A percentile compares a stretch with the other conserved stretches of the same genome.
phyloP scores from a whole-genome alignment of 1,140 invertebrate species.

The Vanessa tameamea region DNA sequence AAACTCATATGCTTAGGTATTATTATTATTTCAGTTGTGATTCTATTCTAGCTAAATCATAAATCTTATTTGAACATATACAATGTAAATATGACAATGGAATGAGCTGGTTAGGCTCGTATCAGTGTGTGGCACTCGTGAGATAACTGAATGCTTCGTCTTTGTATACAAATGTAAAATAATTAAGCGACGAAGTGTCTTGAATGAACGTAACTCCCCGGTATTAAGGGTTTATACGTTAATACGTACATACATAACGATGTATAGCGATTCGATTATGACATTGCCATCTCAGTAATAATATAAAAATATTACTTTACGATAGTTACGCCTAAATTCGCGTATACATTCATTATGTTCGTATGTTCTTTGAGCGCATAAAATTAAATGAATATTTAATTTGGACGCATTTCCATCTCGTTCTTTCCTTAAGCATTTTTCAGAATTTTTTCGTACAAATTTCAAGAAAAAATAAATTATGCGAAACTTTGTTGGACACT shows the following conservation, averaged over 20 bases:
- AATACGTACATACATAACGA: conserved; percentile 1
- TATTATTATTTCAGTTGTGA: conserved; percentile 23
- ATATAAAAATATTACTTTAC: conserved; percentile 18
- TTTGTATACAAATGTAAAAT: conserved; percentile 74
- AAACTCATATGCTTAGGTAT: not conserved
- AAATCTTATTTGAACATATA: conserved; percentile 72
- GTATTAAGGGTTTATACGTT: conserved; percentile 52
- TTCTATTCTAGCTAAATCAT: conserved; percentile 27
- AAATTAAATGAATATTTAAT: not conserved
- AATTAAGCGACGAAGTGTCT: conserved; percentile 68
- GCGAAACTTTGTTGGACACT: conserved; percentile 63
- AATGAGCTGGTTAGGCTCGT: conserved; percentile 59
- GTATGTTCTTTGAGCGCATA: conserved; percentile 37
- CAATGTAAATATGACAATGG: conserved; percentile 78
- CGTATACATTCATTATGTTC: not conserved
- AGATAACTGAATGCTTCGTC: conserved; percentile 71
- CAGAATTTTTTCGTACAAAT: conserved; percentile 57
- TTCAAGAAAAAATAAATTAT: conserved; percentile 67
- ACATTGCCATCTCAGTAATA: conserved; percentile 12
- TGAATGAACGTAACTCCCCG: conserved; percentile 52
- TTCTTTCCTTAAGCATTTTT: conserved; percentile 43
- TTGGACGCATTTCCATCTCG: not conserved
- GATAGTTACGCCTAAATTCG: too few relatives aligned
- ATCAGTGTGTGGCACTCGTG: conserved; percentile 71
- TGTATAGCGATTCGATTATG: conserved; percentile 4